Evolutionary conservation across 1,140 invertebrate genomes (phyloP), one percentile per base, ranked within the genome.

Genomic region (Thaumetopoea pityocampa): DNA sequence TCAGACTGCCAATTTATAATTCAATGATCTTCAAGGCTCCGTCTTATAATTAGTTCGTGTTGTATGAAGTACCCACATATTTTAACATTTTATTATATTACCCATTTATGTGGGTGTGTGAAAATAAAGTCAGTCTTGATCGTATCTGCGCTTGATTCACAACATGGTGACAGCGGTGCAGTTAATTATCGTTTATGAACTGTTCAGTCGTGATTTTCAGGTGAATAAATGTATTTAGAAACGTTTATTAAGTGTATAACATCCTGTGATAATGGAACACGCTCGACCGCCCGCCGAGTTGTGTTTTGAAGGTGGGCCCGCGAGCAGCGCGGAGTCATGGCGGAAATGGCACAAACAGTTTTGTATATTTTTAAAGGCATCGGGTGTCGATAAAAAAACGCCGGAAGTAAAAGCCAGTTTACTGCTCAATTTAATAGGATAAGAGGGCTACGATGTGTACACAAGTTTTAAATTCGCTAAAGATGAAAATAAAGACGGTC

Each of bases 321-420:
- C 42, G 7, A n/a, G 4, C 4, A 29, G 36, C 3, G 41, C 42
- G 4, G 42, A 46, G 2, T 9, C 49, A 17, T 41, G 42, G 49
- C 46, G 26, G n/a, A 45, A 42, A 33, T 51, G 49, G 49, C 20
- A n/a, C n/a, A 40, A 35, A 11, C 36, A 45, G 9, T 51, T 51
- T 22, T 1, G 3, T 8, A 18, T 57, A 5, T 53, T 53, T 36
- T 7, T 53, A 4, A 53, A 53, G 14, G 44, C 44, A 18, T 45
- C 49, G 7, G 49, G 42, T n/a, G 42, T 51, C 9, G 4, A 29
- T n/a, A 51, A 45, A 7, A 32, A 51, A 33, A 7, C 18, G 4
- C 19, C 20, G 7, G 49, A 51, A 2, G 37, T 51, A 11, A 29
- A 51, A 28, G 27, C 44, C 6, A 42, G 30, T 29, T 27, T 41